These are phyloP conservation scores for Chionomys nivalis DNA, from an alignment of 2,113 vertebrate genomes.

Conservation along the genomic window DNA sequence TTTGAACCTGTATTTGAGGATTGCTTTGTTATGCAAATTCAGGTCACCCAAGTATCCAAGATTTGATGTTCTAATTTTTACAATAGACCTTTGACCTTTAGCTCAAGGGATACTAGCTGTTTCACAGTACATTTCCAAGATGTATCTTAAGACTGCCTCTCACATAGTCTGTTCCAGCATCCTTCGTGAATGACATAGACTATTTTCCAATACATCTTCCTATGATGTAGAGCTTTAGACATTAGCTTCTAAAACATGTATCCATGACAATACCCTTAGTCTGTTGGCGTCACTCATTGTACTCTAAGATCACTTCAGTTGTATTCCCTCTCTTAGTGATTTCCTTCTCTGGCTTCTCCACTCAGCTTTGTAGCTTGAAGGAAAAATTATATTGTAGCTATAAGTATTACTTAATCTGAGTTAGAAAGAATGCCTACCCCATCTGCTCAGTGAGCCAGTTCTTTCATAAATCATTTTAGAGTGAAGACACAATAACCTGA, in stretches of 20 bases:
- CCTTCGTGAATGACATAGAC: not conserved
- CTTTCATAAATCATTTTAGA: slow-evolving; percentile 52
- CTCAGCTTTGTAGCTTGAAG: not conserved
- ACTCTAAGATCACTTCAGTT: slow-evolving; percentile 24
- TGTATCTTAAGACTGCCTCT: not conserved
- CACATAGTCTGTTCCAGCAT: not conserved
- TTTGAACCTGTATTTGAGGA: not conserved
- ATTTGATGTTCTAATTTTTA: not conserved
- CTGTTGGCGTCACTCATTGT: not conserved
- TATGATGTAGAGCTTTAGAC: not conserved
- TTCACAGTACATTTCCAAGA: not conserved
- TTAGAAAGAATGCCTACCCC: not conserved
- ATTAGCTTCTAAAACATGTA: not conserved
- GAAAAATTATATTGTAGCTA: not conserved
- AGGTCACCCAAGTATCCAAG: not conserved
- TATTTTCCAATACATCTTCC: not conserved
- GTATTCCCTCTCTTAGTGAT: slow-evolving; percentile 37
- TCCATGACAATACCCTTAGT: not conserved
- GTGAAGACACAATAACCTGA: not conserved
- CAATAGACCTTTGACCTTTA: not conserved
- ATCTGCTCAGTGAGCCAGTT: slow-evolving; percentile 29
- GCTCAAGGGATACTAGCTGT: not conserved
- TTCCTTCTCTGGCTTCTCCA: slow-evolving; percentile 39
- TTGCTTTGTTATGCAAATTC: not conserved
- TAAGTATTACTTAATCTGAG: slow-evolving; percentile 24